Conservation (phyloP, 2,888 invertebrate species). For the Villa cingulata region DNA sequence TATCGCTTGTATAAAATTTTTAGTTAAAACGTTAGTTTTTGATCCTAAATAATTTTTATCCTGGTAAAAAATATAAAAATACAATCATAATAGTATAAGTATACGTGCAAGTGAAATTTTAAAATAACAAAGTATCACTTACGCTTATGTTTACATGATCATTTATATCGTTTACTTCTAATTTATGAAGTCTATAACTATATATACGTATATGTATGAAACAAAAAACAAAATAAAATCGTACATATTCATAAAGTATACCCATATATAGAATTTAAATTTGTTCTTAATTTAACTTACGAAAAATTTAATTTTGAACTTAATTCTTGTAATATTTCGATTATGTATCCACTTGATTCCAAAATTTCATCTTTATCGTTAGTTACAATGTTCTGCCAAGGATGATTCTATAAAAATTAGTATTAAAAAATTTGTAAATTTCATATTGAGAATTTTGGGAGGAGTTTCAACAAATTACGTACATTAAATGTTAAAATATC, state of each 20-base stretch:
- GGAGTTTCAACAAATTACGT: slow-evolving; percentile 27
- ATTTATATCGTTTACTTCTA: too few species aligned
- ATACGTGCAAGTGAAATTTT: too few species aligned
- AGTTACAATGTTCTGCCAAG: slow-evolving; percentile 63
- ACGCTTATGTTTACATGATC: too few species aligned
- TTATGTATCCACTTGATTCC: slow-evolving; percentile 55
- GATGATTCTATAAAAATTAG: slow-evolving; percentile 55
- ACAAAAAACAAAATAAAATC: too few species aligned
- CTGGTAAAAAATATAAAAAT: slow-evolving; percentile 2
- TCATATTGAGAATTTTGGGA: slow-evolving; percentile 4
- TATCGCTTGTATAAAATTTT: slow-evolving; percentile 23
- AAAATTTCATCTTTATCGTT: slow-evolving; percentile 45
- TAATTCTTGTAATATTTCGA: slow-evolving; percentile 65
- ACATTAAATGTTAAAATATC: slow-evolving; percentile 69
- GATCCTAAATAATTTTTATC: slow-evolving; percentile 22
- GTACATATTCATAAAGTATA: too few species aligned
- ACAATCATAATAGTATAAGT: too few species aligned
- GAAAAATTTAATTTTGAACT: slow-evolving; percentile 69
- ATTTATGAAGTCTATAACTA: too few species aligned
- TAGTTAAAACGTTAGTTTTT: slow-evolving; percentile 26
- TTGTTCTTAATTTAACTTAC: slow-evolving; percentile 41
- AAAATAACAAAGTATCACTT: background rate
- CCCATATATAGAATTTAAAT: too few species aligned
- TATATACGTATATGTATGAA: too few species aligned
- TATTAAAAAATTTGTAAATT: background rate